These are phyloP conservation scores for Nansenia antarctica DNA, from an alignment of 2,113 vertebrate genomes.

Conservation along the genomic window DNA sequence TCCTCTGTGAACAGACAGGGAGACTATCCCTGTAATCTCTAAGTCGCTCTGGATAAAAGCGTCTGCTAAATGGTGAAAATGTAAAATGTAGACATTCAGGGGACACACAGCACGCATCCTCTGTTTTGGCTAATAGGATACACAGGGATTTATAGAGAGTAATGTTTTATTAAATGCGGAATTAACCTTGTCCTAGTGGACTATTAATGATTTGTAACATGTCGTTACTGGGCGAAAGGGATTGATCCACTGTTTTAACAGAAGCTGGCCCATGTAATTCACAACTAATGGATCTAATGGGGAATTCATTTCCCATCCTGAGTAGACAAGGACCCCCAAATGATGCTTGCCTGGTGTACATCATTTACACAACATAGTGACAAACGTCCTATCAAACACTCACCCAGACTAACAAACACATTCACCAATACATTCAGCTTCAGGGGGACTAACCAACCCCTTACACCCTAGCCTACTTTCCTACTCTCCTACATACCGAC, in stretches of 20 bases:
- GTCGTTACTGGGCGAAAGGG: slow-evolving; percentile 1
- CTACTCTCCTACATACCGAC: too few relatives aligned
- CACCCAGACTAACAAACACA: neutral
- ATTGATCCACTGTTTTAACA: slow-evolving; percentile 12
- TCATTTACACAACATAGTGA: too few relatives aligned
- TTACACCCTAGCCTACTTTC: too few relatives aligned
- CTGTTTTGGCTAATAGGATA: slow-evolving; percentile 5
- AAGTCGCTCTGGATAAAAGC: too few relatives aligned
- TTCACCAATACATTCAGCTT: neutral
- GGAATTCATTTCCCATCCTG: neutral
- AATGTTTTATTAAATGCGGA: neutral
- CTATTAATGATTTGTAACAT: slow-evolving; percentile 17
- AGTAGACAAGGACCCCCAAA: neutral
- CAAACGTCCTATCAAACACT: neutral
- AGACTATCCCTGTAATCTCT: too few relatives aligned
- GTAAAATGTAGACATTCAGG: too few relatives aligned
- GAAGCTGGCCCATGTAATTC: slow-evolving; percentile 22
- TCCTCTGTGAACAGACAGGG: too few relatives aligned
- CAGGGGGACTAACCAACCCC: too few relatives aligned
- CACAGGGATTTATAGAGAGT: slow-evolving; percentile 19
- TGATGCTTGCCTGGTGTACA: too few relatives aligned
- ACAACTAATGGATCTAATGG: slow-evolving; percentile 26
- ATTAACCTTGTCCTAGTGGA: neutral
- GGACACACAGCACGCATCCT: neutral
- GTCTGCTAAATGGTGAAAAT: too few relatives aligned